Evolutionary conservation across 2,797 vertebrate genomes (phyloP), one percentile per base, ranked within the genome.

Genomic region (Rhadinocentrus ornatus): DNA sequence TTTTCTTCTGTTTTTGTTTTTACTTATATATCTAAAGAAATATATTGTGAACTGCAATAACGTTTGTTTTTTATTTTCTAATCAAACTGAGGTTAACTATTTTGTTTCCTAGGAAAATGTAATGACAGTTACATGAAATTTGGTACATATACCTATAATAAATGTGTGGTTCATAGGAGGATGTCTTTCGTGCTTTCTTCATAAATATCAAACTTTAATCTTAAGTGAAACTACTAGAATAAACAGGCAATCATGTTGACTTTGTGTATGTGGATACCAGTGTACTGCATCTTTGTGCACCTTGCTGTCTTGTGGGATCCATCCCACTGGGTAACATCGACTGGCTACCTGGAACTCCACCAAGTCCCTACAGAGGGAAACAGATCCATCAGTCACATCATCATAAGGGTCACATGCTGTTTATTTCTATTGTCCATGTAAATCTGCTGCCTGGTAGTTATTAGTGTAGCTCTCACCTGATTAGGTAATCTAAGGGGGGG

Each of bases 241-340:
- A 44, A 48, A 34, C 55, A 13, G 53, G 27, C 41, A 31, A 35
- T 37, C 9, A 56, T 37, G 11, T 6, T 26, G 9, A 26, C 37
- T 48, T 11, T 55, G 16, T 55, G 20, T 62, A 48, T 37, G 41
- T 62, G 64, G 53, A 31, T 57, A 24, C 31, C 22, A 0, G 15
- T 24, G 10, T 9, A 35, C 52, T 66, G 63, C 63, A 29, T 66
- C 5, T 58, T 3, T 55, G n/a, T 9, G n/a, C 63, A 99, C 97
- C 97, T 95, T 98, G 97, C 87, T 98, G 97, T 91, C 97, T 94
- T 70, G 96, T 96, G 74, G 97, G 97, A 92, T 99, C 97, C 96
- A 99, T 98, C 73, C 97, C 97, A 50, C 95, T 97, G 73, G 96
- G 96, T 84, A 99, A 93, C 92, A 99, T 95, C 16, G 96, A 91